phyloP scores from a whole-genome alignment of 2,113 vertebrate genomes.

The Myodes glareolus region DNA sequence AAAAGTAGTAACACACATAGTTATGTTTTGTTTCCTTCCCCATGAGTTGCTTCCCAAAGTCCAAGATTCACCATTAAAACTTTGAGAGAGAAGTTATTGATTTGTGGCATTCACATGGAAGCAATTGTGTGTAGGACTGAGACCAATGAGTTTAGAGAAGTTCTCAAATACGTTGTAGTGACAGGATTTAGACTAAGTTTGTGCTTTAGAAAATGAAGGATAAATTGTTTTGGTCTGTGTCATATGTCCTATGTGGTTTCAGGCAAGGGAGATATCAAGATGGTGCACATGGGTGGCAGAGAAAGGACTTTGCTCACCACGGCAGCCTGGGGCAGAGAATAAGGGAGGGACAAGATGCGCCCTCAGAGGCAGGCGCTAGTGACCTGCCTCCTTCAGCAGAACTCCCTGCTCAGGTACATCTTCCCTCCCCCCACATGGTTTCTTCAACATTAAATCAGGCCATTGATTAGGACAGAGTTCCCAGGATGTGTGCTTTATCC shows the following conservation, averaged over 20 bases:
- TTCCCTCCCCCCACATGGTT: not conserved
- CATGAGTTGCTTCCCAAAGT: not conserved
- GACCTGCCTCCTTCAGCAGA: not conserved
- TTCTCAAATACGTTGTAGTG: not conserved
- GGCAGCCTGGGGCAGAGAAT: not conserved
- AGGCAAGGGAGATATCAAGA: not conserved
- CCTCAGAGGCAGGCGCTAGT: not conserved
- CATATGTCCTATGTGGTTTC: slow-evolving; percentile 2
- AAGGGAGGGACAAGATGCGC: not conserved
- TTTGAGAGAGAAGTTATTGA: not conserved
- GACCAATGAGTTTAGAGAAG: not conserved
- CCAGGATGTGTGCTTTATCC: not conserved
- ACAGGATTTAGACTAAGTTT: not conserved
- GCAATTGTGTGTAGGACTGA: not conserved
- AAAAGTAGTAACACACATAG: slow-evolving; percentile 5
- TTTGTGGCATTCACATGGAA: not conserved
- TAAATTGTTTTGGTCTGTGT: not conserved
- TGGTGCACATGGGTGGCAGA: not conserved
- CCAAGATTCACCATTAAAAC: not conserved
- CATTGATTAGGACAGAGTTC: not conserved
- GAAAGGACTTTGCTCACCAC: not conserved
- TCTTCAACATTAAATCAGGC: not conserved
- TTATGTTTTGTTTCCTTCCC: not conserved
- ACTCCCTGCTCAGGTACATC: not conserved
- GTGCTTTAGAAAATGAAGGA: not conserved